phyloP scores from a whole-genome alignment of 2,797 vertebrate genomes.

The Rhinophrynus dorsalis region DNA sequence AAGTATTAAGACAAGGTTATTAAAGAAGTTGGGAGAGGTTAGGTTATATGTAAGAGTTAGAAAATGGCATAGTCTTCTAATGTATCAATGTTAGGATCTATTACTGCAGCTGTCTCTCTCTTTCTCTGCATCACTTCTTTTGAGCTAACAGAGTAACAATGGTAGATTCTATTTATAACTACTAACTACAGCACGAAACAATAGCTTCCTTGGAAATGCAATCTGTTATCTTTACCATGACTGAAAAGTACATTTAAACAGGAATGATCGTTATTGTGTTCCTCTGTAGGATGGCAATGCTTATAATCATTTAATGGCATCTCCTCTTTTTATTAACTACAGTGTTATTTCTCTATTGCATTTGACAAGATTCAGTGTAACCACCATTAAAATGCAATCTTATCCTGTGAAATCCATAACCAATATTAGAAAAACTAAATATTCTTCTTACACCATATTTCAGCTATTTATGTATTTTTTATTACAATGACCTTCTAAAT shows the following conservation, averaged over 20 bases:
- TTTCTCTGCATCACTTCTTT: slow-evolving; percentile 8
- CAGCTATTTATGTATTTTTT: slow-evolving; percentile 36
- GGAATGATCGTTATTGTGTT: slow-evolving; percentile 65
- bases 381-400: slow-evolving; percentile 59
- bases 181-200: slow-evolving; percentile 24
- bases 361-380: slow-evolving; percentile 62
- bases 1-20: not conserved
- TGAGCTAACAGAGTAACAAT: slow-evolving; percentile 2
- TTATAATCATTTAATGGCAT: slow-evolving; percentile 68
- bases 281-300: slow-evolving; percentile 57
- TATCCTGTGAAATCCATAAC: slow-evolving; percentile 56
- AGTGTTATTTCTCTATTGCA: slow-evolving; percentile 55
- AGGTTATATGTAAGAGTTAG: not conserved
- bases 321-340: slow-evolving; percentile 52
- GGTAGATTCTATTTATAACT: slow-evolving; percentile 29
- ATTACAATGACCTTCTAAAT: slow-evolving; percentile 7
- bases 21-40: not conserved
- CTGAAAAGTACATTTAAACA: slow-evolving; percentile 61
- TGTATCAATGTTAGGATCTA: slow-evolving; percentile 1
- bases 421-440: slow-evolving; percentile 34
- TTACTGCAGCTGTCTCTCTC: not conserved
- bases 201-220: slow-evolving; percentile 37
- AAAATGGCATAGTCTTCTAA: not conserved
- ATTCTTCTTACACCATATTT: not conserved
- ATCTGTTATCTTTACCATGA: slow-evolving; percentile 35